These are phyloP conservation scores for Mionectes macconnelli DNA, from an alignment of 2,113 vertebrate species.

Conservation along the genomic window DNA sequence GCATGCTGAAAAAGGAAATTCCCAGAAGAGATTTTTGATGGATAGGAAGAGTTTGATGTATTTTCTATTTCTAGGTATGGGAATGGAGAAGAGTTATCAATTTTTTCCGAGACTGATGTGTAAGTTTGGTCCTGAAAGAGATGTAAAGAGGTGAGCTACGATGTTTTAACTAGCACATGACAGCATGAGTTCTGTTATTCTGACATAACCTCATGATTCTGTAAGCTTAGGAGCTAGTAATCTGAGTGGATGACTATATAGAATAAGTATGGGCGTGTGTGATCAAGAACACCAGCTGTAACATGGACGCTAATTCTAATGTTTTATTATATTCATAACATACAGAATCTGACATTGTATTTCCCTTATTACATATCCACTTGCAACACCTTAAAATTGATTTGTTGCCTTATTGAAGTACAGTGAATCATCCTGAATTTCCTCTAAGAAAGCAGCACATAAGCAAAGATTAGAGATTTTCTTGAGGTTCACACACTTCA, in stretches of 20 bases:
- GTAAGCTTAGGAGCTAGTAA: not conserved
- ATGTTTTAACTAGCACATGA: not conserved
- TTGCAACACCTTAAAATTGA: not conserved
- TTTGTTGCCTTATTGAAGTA: not conserved
- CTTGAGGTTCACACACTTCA: not conserved
- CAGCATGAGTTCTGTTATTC: not conserved
- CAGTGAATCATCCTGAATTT: not conserved
- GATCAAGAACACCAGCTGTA: not conserved
- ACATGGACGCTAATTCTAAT: not conserved
- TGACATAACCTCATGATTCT: not conserved
- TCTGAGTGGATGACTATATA: not conserved
- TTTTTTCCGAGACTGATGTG: not conserved
- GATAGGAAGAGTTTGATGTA: not conserved
- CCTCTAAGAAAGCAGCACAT: not conserved
- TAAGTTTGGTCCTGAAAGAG: slow-evolving; percentile 6
- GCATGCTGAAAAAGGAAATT: slow-evolving; percentile 5
- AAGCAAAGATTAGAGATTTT: not conserved
- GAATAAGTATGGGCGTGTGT: not conserved
- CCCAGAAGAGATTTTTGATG: slow-evolving; percentile 12
- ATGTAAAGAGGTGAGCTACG: not conserved
- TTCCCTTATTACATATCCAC: not conserved
- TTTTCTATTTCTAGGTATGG: slow-evolving; percentile 20
- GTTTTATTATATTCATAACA: not conserved
- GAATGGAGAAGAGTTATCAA: not conserved
- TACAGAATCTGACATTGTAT: not conserved